A percentile compares a stretch with the other conserved stretches of the same genome.
Conservation (phyloP, 2,113 vertebrate genomes). For the Sorex fumeus region DNA sequence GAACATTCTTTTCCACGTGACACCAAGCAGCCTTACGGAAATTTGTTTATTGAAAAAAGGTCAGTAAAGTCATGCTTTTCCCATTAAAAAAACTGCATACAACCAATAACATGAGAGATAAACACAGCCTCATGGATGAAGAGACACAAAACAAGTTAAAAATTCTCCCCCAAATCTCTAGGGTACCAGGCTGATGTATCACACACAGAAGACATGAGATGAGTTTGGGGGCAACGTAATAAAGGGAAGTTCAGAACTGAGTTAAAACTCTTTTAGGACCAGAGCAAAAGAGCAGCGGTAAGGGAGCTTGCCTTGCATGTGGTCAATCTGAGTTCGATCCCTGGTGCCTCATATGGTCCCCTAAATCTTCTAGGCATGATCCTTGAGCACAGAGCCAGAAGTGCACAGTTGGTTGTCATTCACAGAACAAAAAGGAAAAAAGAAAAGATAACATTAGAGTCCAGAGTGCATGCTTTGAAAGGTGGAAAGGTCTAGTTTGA, state of each 20-base stretch:
- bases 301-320: too few species aligned
- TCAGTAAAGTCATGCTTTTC: conserved; percentile 78
- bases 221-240: background rate
- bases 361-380: too few species aligned
- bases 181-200: background rate
- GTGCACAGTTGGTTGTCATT: too few species aligned
- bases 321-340: too few species aligned
- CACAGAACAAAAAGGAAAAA: too few species aligned
- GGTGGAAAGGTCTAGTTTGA: too few species aligned
- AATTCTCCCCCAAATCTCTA: background rate
- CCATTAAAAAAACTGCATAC: conserved; percentile 74
- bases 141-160: conserved; percentile 42
- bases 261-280: background rate
- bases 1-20: conserved; percentile 68
- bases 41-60: conserved; percentile 59
- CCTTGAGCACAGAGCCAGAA: too few species aligned
- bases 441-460: background rate
- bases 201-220: background rate
- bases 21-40: conserved; percentile 56
- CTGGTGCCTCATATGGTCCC: too few species aligned
- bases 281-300: too few species aligned
- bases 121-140: conserved; percentile 27
- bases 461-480: too few species aligned
- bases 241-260: background rate
- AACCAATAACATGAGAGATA: conserved; percentile 21